Conservation (phyloP, 2,888 invertebrate species). For the Agapostemon virescens region DNA sequence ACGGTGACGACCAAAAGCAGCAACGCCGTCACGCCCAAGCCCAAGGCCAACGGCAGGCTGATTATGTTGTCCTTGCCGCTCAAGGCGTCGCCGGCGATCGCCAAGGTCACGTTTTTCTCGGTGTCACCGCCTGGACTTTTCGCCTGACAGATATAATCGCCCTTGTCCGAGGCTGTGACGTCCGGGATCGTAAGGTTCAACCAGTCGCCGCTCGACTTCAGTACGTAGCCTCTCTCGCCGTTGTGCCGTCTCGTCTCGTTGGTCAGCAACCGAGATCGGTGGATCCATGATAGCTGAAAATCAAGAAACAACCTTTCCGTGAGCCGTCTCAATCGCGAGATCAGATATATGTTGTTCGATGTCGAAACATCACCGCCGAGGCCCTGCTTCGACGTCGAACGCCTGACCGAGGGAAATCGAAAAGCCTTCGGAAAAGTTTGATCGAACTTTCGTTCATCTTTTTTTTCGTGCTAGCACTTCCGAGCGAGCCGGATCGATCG, state of each 20-base stretch:
- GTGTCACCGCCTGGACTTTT: conserved; percentile 91
- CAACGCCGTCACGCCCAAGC: conserved; percentile 81
- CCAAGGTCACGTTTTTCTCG: conserved; percentile 87
- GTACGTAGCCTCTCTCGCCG: conserved; percentile 80
- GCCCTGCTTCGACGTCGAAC: neutral
- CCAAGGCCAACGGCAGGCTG: conserved; percentile 81
- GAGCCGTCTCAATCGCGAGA: neutral
- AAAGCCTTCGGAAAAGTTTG: neutral
- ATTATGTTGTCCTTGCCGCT: conserved; percentile 70
- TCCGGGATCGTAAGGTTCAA: conserved; percentile 86
- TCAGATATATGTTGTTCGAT: neutral
- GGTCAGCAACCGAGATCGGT: conserved; percentile 72
- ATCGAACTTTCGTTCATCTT: neutral
- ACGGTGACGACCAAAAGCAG: conserved; percentile 81
- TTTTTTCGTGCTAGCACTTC: neutral
- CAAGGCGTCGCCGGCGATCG: conserved; percentile 79
- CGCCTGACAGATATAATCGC: conserved; percentile 90
- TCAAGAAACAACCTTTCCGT: conserved; percentile 78
- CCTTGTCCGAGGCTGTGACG: conserved; percentile 85
- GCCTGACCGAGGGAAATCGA: neutral
- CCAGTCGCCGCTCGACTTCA: conserved; percentile 75
- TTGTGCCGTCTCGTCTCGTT: conserved; percentile 73
- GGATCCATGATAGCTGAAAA: conserved; percentile 82
- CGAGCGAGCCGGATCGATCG: neutral
- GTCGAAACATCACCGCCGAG: neutral